Base-by-base conservation (phyloP, 2,888 invertebrate species). In the Alloscopus bannaensis region DNA sequence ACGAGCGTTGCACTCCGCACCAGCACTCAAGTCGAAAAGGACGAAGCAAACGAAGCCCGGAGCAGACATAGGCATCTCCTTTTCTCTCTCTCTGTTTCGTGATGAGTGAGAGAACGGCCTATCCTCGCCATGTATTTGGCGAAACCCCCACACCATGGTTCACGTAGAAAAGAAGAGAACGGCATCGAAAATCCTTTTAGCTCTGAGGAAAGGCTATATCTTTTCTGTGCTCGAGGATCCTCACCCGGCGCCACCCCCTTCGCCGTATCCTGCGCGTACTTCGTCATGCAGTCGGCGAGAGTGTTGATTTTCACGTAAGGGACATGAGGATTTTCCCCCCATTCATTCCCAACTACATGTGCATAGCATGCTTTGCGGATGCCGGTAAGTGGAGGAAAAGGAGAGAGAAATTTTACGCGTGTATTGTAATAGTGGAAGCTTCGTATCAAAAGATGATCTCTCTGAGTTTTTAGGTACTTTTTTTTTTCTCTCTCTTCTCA, bases 1-100 rank as follows among this genome's bases (percentile, higher is more conserved):
- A 80, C 80, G 80, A 80, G 73, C 80, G 69, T 70, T 80, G 73
- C 80, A 75, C 75, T 75, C 80, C 75, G 73, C 69, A 52, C 52
- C 69, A 80, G 73, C 80, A 75, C 80, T 75, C 80, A 80, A 80
- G 73, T 80, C 80, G 80, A 80, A 80, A 80, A 80, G 80, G 80
- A 80, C 80, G 80, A 80, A 31, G 78, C 42, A 70, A 80, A 70
- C 69, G 73, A 70, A 75, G 80, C 80, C 79, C 80, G 80, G 73
- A 80, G 80, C 80, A 80, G 69, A 75, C 80, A 80, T 80, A 80
- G 73, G 80, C 80, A 80, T 80, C 73, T 73, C 68, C 72, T 68
- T 50, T 55, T 36, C 47, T 22, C 47, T 70, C 52, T 31, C n/a
- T n/a, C n/a, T n/a, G n/a, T n/a, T n/a, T 40, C 66, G 36, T 52